These are phyloP conservation scores for Drosophila punjabiensis DNA, from an alignment of 1,140 invertebrate species.

Conservation along the genomic window DNA sequence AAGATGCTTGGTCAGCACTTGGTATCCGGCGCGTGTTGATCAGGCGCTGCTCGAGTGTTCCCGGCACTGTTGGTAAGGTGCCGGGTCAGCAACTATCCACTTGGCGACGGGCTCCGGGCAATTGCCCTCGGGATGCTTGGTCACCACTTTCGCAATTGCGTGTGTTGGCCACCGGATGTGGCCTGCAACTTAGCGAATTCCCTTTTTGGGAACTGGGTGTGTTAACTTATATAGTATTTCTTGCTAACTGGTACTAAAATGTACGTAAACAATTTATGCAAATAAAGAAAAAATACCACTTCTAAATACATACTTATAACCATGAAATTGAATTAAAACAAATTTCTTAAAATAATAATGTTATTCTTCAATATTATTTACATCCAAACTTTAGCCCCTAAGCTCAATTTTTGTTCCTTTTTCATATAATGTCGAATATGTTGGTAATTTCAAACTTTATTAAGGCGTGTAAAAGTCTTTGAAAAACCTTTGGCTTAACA, in stretches of 20 bases:
- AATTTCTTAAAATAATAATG: too few relatives aligned
- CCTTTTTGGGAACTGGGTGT: too few relatives aligned
- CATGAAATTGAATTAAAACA: not conserved
- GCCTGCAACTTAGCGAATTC: too few relatives aligned
- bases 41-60: too few relatives aligned
- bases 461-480: constrained; percentile 35
- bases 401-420: not conserved
- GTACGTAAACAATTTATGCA: not conserved
- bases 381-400: not conserved
- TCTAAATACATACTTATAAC: not conserved
- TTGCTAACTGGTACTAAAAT: not conserved
- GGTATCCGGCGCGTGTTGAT: too few relatives aligned
- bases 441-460: constrained; percentile 23
- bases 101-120: too few relatives aligned
- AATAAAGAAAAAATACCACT: not conserved
- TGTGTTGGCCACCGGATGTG: too few relatives aligned
- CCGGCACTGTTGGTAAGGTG: too few relatives aligned
- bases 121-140: too few relatives aligned
- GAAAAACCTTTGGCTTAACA: constrained; percentile 12
- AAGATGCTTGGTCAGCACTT: too few relatives aligned
- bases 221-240: not conserved
- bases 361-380: not conserved
- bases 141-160: too few relatives aligned
- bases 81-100: too few relatives aligned
- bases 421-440: not conserved